Evolutionary conservation across 2,888 invertebrate species (phyloP), one percentile per base, ranked within the genome.

Genomic region (Dascillus cervinus): DNA sequence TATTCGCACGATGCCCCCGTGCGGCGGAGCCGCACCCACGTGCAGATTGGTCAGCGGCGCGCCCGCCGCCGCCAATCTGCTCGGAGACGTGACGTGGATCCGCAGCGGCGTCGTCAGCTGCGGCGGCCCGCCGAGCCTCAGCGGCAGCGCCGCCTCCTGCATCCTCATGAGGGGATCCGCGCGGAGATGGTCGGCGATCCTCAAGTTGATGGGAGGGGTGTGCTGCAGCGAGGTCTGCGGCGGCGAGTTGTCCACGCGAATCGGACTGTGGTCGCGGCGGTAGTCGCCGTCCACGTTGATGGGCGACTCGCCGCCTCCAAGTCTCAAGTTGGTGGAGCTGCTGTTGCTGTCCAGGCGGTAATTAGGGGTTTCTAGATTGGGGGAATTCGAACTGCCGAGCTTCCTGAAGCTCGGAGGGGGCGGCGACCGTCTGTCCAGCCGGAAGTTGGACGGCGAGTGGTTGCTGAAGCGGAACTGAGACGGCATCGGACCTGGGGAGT

Each of bases 401-500:
- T 35, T 39, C 22, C 37, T 19, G 21, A 36, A 22, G 20, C 22
- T 36, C 23, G 31, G 13, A 12, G 14, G 39, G n/a, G 44, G 42
- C 11, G 44, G 34, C 3, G 44, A 37, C 25, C 37, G 44, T 22
- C 37, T 26, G 26, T 43, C 42, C 30, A 40, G 32, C 24, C 40
- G 40, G 31, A 37, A 43, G 11, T 41, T 46, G 8, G 58, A 53
- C 9, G 58, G 52, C n/a, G 60, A 53, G 39, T 58, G 56, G 13
- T 51, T 51, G 13, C 54, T 56, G 47, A 64, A 64, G 14, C 65
- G 58, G 47, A 62, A 65, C 41, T 64, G 64, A 13, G 62, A 44
- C 1, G 66, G 65, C 65, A 65, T 65, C 3, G 66, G 65, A 6
- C 66, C 66, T 3, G 66, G 65, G 2, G 65, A 65, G 43, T 65